Evolutionary conservation across 2,888 invertebrate genomes (phyloP).

Genomic region (Lithophane ornitopus): DNA sequence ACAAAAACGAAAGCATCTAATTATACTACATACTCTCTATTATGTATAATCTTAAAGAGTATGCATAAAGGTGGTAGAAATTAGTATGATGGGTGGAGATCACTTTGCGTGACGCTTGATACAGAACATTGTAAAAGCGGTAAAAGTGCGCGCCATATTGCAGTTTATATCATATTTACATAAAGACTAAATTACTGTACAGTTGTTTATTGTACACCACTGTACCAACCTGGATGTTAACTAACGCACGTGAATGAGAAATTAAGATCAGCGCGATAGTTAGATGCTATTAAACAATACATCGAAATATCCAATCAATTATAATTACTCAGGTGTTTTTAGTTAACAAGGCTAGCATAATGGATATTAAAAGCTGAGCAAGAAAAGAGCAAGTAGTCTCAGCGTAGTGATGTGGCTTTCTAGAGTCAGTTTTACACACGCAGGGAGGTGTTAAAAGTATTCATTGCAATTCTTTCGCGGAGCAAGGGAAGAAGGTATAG

Average conservation of each 20-base stretch:
- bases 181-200: slow-evolving; percentile 54
- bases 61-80: slow-evolving; percentile 68
- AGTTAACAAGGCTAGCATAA: slow-evolving; percentile 40
- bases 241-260: slow-evolving; percentile 59
- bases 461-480: slow-evolving; percentile 70
- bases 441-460: slow-evolving; percentile 52
- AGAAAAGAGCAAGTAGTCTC: slow-evolving; percentile 12
- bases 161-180: slow-evolving; percentile 47
- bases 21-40: slow-evolving; percentile 75
- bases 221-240: slow-evolving; percentile 30
- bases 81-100: slow-evolving; percentile 64
- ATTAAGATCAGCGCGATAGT: slow-evolving; percentile 67
- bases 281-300: slow-evolving; percentile 55
- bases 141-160: slow-evolving; percentile 48
- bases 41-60: slow-evolving; percentile 72
- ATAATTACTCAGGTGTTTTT: slow-evolving; percentile 43
- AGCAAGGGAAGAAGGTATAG: slow-evolving; percentile 66
- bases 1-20: slow-evolving; percentile 78
- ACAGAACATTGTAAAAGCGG: slow-evolving; percentile 60
- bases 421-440: slow-evolving; percentile 12
- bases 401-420: slow-evolving; percentile 10
- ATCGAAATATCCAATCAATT: slow-evolving; percentile 55
- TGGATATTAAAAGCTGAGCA: slow-evolving; percentile 19
- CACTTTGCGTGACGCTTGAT: slow-evolving; percentile 68
- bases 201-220: slow-evolving; percentile 16